phyloP scores from a whole-genome alignment of 2,113 vertebrate species.

The Chloebia gouldiae region DNA sequence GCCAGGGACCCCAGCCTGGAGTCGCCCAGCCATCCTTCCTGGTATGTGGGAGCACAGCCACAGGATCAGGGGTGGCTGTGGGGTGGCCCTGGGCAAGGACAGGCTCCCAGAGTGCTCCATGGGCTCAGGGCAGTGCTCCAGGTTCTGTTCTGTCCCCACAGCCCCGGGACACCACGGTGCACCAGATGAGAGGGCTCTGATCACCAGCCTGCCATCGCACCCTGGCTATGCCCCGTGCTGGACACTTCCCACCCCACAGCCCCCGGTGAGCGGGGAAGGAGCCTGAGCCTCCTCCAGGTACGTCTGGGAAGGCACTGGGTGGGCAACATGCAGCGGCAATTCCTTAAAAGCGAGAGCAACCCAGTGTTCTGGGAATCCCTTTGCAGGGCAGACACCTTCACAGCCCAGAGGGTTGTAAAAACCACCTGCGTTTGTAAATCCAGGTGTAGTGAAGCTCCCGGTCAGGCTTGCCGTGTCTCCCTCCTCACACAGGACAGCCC shows the following conservation, averaged over 20 bases:
- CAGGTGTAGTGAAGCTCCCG: rapidly evolving
- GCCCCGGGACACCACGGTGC: background rate
- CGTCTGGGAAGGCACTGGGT: rapidly evolving
- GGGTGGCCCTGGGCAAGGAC: background rate
- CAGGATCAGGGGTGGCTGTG: rapidly evolving
- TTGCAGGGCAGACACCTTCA: background rate
- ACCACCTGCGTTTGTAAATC: background rate
- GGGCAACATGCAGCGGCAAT: rapidly evolving
- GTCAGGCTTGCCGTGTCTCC: rapidly evolving
- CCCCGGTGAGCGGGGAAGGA: background rate
- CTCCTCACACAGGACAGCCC: background rate
- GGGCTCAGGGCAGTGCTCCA: rapidly evolving
- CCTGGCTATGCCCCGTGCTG: background rate
- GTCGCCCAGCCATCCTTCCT: rapidly evolving
- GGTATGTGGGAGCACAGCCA: rapidly evolving
- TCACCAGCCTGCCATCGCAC: rapidly evolving
- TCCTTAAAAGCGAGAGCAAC: background rate
- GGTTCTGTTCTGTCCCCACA: background rate
- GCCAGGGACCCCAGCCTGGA: background rate
- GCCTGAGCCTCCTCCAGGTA: slow-evolving; percentile 32
- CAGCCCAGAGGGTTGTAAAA: background rate
- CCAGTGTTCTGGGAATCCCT: background rate
- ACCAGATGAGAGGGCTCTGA: rapidly evolving
- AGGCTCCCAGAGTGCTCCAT: background rate
- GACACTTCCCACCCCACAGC: background rate